These are phyloP conservation scores for Allygus modestus DNA, from an alignment of 2,888 invertebrate species.

Conservation along the genomic window DNA sequence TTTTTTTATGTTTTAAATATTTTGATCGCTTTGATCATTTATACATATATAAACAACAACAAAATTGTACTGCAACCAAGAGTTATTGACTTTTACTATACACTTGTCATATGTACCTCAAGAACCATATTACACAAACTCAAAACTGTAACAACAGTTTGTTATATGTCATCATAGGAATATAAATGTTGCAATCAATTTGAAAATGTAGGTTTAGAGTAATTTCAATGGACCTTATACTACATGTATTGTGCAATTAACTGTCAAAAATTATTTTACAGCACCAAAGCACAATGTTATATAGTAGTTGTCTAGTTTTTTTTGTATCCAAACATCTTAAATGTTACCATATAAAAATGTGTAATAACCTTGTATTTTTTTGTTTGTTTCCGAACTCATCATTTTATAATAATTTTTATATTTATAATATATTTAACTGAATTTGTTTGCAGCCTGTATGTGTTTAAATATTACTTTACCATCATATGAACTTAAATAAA, in stretches of 20 bases:
- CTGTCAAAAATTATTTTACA: not conserved
- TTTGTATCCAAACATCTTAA: slow-evolving; percentile 42
- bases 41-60: no score
- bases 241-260: slow-evolving; percentile 4
- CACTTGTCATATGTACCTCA: no score
- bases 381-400: not conserved
- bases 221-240: no score
- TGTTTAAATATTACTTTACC: slow-evolving; percentile 47
- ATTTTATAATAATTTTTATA: not conserved
- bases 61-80: no score
- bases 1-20: no score
- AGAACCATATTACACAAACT: no score
- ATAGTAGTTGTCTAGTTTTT: not conserved
- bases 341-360: slow-evolving; percentile 43
- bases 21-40: no score
- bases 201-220: no score
- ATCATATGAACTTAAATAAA: slow-evolving; percentile 29
- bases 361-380: slow-evolving; percentile 18
- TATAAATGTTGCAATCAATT: no score
- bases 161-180: no score
- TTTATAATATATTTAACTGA: slow-evolving; percentile 9
- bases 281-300: slow-evolving; percentile 50
- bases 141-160: no score
- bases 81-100: no score
- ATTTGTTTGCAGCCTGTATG: slow-evolving; percentile 28